Base-by-base conservation (phyloP, 2,888 invertebrate species). In the Diabrotica balteata region DNA sequence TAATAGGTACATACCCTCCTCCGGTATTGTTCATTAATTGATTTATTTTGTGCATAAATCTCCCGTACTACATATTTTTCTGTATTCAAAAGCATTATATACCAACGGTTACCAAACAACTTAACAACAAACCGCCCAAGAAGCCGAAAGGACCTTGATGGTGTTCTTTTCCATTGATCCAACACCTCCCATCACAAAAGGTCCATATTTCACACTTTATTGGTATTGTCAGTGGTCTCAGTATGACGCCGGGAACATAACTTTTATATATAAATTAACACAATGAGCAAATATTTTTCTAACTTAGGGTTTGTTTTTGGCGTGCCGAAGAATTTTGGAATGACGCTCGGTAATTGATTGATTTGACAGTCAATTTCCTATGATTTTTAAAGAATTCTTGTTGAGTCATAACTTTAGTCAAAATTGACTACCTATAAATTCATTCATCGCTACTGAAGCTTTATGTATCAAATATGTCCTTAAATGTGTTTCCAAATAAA, bases 161-260 rank as follows among this genome's bases (percentile, higher is more conserved):
- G 70, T 58, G 63, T 59, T 72, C 67, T 68, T 65, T 71, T 62
- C 68, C 65, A 67, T 65, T 70, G 70, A 69, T 73, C 71, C 69
- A 70, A 71, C 69, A 72, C 72, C 71, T 72, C 66, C 63, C 69
- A 69, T 69, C 72, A 76, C 76, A 77, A 77, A 79, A 72, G 72
- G 75, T 70, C 76, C 76, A 78, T 79, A 79, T 77, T 79, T 79
- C 76, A 79, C 78, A 74, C 73, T 79, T 77, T 77, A 77, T 77
- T 78, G 76, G 76, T 74, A 75, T 73, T 77, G 78, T 75, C 76
- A 75, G 67, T 72, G 68, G 68, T 67, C 68, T 75, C 76, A 78
- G 80, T 78, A 78, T 77, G 80, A 78, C 76, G 78, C 79, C 73
- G 50, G 57, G 50, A 47, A 53, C 57, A 59, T 51, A 50, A 57